Percentiles rank a stretch among this genome's conserved stretches.
Evolutionary conservation across 2,797 vertebrate genomes (phyloP).

Genomic region (Tapera naevia): DNA sequence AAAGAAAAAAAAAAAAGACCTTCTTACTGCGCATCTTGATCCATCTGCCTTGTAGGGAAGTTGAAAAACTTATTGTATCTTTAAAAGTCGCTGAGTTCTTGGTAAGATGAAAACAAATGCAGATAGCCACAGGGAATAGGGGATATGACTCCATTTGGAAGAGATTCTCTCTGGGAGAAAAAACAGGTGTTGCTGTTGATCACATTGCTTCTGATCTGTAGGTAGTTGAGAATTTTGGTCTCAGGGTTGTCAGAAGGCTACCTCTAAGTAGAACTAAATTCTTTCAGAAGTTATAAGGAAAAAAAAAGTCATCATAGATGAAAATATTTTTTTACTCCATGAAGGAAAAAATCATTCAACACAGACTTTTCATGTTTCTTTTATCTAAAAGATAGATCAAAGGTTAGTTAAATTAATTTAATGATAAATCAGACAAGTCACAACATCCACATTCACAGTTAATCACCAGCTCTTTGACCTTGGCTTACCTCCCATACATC

Average conservation of each 20-base stretch:
- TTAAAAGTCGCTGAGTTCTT: neutral
- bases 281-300: neutral
- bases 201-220: neutral
- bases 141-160: neutral
- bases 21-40: neutral
- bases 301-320: neutral
- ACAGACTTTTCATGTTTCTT: neutral
- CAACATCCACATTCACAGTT: neutral
- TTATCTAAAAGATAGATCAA: constrained; percentile 5
- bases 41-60: neutral
- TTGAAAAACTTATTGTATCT: neutral
- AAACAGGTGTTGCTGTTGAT: neutral
- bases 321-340: neutral
- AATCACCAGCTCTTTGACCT: neutral
- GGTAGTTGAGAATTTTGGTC: neutral
- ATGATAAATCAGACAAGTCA: neutral
- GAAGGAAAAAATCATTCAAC: neutral
- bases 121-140: neutral
- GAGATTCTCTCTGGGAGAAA: neutral
- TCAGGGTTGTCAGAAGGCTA: neutral
- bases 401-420: neutral
- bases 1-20: neutral
- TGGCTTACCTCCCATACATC: neutral
- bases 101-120: neutral
- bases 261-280: neutral